Percentiles rank a stretch among this genome's conserved stretches.
These are phyloP conservation scores for Gnathonemus longibarbis DNA, from an alignment of 2,113 vertebrate species.

Conservation along the genomic window DNA sequence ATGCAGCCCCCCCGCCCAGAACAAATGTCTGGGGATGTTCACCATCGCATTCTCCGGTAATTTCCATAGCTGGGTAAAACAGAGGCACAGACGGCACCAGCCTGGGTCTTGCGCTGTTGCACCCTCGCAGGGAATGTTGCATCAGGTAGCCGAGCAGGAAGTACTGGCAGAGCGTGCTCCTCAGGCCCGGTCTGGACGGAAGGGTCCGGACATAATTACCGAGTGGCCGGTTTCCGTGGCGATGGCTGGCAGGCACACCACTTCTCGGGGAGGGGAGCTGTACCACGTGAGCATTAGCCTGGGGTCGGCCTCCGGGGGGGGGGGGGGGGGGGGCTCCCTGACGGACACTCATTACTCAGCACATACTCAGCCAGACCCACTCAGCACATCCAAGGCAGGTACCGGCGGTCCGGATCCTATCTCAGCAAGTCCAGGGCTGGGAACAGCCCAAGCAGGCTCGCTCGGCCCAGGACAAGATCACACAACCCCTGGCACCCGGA, in stretches of 20 bases:
- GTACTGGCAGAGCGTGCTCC: conserved; percentile 51
- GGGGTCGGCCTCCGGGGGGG: not conserved
- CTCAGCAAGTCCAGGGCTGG: not conserved
- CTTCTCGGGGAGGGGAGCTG: not conserved
- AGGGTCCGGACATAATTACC: conserved; percentile 54
- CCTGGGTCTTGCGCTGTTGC: conserved; percentile 54
- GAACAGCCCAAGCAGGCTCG: not conserved
- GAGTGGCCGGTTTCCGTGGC: conserved; percentile 27
- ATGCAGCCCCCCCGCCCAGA: conserved; percentile 42
- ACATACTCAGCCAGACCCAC: not conserved
- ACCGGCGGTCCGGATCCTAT: not conserved
- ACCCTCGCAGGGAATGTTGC: conserved; percentile 57
- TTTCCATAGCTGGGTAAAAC: conserved; percentile 46
- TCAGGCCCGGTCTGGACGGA: conserved; percentile 52
- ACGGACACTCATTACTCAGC: not conserved
- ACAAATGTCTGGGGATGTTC: conserved; percentile 50
- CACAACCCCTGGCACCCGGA: not conserved
- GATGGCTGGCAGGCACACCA: not conserved
- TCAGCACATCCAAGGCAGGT: not conserved
- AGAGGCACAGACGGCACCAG: conserved; percentile 42
- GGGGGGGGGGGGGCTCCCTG: not conserved
- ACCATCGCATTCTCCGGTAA: conserved; percentile 43
- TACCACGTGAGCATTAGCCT: not conserved
- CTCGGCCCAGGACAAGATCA: not conserved
- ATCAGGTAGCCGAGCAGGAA: conserved; percentile 52